Conservation (phyloP, 2,113 vertebrate species). For the Leucoraja erinaceus region DNA sequence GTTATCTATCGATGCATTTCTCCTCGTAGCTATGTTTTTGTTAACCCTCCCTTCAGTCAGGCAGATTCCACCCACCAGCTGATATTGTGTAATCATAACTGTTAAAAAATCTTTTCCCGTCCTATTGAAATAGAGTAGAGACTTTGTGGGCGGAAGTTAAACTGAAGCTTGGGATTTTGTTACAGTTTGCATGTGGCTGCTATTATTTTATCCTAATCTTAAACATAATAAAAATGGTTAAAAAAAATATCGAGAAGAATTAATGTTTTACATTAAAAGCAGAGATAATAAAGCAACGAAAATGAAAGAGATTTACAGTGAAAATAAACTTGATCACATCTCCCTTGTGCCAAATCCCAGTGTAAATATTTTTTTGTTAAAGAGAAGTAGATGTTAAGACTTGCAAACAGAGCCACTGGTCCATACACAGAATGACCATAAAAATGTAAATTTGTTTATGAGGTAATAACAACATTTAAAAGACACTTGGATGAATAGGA, state of each 20-base stretch:
- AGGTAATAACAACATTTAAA: no score
- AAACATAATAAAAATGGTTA: background rate
- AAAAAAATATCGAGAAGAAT: background rate
- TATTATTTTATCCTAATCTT: background rate
- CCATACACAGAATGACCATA: background rate
- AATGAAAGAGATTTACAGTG: background rate
- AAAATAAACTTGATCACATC: background rate
- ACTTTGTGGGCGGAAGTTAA: background rate
- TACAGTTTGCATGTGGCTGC: background rate
- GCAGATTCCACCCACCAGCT: background rate
- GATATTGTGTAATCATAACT: conserved; percentile 3
- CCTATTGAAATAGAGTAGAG: background rate
- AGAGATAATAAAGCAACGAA: background rate
- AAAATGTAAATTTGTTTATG: background rate
- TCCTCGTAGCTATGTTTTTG: background rate
- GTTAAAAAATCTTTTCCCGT: background rate
- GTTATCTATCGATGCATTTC: background rate
- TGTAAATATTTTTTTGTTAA: background rate
- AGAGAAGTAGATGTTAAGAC: background rate
- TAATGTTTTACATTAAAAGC: background rate
- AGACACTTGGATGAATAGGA: no score
- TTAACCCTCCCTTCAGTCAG: background rate
- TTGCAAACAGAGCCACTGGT: background rate
- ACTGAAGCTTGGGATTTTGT: background rate
- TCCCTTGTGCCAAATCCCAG: background rate